A percentile compares a stretch with the other conserved stretches of the same genome.
Conservation (phyloP, 2,797 vertebrate genomes). For the Gymnoscopelus braueri region DNA sequence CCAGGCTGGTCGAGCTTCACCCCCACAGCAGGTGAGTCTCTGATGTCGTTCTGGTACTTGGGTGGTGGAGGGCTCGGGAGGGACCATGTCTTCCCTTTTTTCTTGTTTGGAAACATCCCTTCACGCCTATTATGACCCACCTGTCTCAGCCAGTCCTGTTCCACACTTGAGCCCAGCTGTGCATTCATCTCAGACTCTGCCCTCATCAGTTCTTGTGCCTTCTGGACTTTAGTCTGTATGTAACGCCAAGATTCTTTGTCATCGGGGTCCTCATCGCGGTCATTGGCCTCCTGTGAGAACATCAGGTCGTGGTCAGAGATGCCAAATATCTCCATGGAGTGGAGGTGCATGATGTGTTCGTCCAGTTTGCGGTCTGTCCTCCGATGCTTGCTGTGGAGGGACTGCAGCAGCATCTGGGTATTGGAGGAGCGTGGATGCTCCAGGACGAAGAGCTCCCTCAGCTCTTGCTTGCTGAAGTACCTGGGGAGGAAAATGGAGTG, state of each 20-base stretch:
- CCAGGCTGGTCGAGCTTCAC: constrained; percentile 66
- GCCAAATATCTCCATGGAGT: constrained; percentile 90
- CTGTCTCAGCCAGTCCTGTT: constrained; percentile 76
- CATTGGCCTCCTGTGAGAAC: constrained; percentile 78
- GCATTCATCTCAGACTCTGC: constrained; percentile 87
- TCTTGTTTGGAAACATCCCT: constrained; percentile 20
- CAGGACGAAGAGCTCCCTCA: constrained; percentile 90
- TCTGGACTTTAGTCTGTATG: constrained; percentile 89
- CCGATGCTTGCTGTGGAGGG: constrained; percentile 85
- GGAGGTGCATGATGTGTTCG: constrained; percentile 86
- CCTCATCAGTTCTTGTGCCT: constrained; percentile 91
- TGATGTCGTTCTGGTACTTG: background rate
- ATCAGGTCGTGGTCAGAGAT: constrained; percentile 95
- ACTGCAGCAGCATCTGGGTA: constrained; percentile 92
- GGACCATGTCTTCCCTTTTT: constrained; percentile 29
- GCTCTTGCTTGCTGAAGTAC: constrained; percentile 94
- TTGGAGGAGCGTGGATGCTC: constrained; percentile 84
- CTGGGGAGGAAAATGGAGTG: too few relatives aligned
- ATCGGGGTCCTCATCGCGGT: constrained; percentile 81
- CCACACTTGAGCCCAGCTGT: constrained; percentile 77
- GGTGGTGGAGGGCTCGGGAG: constrained; percentile 17
- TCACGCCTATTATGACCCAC: background rate
- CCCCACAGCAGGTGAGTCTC: constrained; percentile 1
- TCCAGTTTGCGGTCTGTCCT: constrained; percentile 84
- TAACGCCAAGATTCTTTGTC: constrained; percentile 82